Percentiles rank a stretch among this genome's conserved stretches.
Conservation (phyloP, 2,797 vertebrate species). For the Poeciliopsis gracilis region DNA sequence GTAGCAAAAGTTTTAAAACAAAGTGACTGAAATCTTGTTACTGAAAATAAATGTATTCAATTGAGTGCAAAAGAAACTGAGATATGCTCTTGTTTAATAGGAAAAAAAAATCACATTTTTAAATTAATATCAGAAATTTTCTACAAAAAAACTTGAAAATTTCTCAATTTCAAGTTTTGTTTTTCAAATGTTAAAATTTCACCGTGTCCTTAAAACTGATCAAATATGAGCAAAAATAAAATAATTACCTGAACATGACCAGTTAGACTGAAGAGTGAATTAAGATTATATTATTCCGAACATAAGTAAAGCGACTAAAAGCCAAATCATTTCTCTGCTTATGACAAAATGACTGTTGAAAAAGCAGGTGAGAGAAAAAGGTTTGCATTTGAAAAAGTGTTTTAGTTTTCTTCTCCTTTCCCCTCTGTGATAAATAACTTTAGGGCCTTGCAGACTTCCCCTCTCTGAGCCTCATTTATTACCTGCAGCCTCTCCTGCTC, state of each 20-base stretch:
- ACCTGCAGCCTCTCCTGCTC: constrained; percentile 9
- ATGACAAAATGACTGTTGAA: constrained; percentile 15
- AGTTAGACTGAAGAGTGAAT: neutral
- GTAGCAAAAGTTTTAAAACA: no score
- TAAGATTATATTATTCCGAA: neutral
- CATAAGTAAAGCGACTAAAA: neutral
- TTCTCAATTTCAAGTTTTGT: no score
- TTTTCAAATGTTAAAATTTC: neutral
- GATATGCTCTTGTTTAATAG: no score
- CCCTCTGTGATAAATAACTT: constrained; percentile 43
- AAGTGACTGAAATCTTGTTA: no score
- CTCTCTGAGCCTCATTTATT: constrained; percentile 20
- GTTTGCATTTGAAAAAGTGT: constrained; percentile 14
- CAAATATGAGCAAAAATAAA: neutral
- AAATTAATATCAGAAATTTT: no score
- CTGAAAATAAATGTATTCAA: no score
- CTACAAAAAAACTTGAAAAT: no score
- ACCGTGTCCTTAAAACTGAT: neutral
- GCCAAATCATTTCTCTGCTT: neutral
- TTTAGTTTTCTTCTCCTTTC: constrained; percentile 36
- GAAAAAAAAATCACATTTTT: no score
- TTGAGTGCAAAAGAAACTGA: no score
- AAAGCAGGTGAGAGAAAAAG: constrained; percentile 5
- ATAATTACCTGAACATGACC: neutral
- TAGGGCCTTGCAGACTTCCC: constrained; percentile 7